Evolutionary conservation across 2,888 invertebrate genomes (phyloP), one percentile per base, ranked within the genome.

Genomic region (Dasysyrphus albostriatus): DNA sequence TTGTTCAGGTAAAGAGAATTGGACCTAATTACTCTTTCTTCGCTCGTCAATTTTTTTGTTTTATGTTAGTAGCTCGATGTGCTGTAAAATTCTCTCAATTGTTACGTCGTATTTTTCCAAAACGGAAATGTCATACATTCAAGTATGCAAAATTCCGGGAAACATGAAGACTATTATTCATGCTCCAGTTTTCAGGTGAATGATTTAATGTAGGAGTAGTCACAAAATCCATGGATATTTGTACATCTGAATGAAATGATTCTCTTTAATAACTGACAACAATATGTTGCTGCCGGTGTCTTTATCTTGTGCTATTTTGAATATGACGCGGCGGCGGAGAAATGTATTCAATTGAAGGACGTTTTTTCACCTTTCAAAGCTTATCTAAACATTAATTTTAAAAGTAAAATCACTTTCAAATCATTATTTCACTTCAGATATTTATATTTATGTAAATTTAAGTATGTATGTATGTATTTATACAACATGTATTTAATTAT

Each of bases 161-260:
- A 34, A 65, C 70, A 82, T 61, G 75, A 51, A 19, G 76, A 73
- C 49, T 54, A 42, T 78, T 83, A 77, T 78, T 73, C 59, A 78
- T 73, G 78, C 67, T 78, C 78, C 59, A 83, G 72, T 77, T 78
- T 73, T 78, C 78, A 65, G 65, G 81, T 76, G 81, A 76, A 76
- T 80, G 73, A 74, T 79, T 79, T 65, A 65, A 80, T 67, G 67
- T 49, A 72, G n/a, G n/a, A n/a, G n/a, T 6, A 32, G 67, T 67
- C 67, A n/a, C 67, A 47, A 39, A 81, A 81, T 63, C 70, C 32
- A 56, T 80, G 51, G 67, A 74, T 54, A 29, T 44, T 74, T 19
- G 51, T 32, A 42, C 44, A 34, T 19, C 29, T 51, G 54, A 81
- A 69, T 69, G 39, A 61, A 75, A 63, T 61, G 37, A 54, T 69